Conservation (phyloP, 2,797 vertebrate species). For the Galago senegalensis region DNA sequence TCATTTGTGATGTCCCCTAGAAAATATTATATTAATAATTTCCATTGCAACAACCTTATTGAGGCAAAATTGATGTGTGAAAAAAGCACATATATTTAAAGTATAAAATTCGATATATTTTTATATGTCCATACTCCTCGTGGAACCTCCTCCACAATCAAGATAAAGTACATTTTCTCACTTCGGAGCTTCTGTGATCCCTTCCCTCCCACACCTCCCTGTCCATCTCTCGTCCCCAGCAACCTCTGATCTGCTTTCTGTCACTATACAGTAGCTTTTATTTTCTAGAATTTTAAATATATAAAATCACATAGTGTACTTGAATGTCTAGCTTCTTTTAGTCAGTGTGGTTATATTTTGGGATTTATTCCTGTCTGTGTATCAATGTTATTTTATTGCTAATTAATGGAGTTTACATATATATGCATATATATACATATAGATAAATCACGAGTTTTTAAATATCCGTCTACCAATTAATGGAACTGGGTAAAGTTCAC, state of each 20-base stretch:
- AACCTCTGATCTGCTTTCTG: background rate
- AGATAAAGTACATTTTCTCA: background rate
- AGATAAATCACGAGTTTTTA: background rate
- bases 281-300: slow-evolving; percentile 25
- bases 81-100: background rate
- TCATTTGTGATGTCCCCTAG: background rate
- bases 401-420: background rate
- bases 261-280: background rate
- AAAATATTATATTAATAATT: background rate
- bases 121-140: background rate
- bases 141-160: background rate
- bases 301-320: background rate
- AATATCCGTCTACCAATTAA: background rate
- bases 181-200: background rate
- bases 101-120: background rate
- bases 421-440: background rate
- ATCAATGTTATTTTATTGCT: background rate
- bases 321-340: background rate
- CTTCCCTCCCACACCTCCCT: background rate
- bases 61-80: background rate
- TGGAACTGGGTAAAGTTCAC: background rate
- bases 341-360: background rate
- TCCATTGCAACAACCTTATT: background rate
- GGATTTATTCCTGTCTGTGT: background rate
- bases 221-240: background rate